Evolutionary conservation across 2,888 invertebrate species (phyloP), one percentile per base, ranked within the genome.

Genomic region (Plagodis dolabraria): DNA sequence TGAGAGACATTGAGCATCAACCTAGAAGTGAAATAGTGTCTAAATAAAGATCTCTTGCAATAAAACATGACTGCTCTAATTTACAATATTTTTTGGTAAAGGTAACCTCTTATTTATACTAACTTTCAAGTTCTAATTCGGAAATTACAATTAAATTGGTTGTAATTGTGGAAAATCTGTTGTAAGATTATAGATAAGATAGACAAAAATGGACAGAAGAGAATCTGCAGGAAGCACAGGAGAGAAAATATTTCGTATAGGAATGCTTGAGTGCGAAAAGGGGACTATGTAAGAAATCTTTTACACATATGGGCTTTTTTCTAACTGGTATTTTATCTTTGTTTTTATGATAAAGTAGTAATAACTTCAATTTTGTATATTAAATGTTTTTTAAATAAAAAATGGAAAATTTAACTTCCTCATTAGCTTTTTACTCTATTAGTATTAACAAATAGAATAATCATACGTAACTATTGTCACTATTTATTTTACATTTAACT

Each of bases 191-290:
- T n/a, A n/a, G n/a, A n/a, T n/a, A n/a, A 79, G 69, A 68, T 70
- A 72, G 74, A 82, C 86, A 85, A 87, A 87, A 87, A 83, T 84
- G 86, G 88, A 88, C 85, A 74, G 76, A 75, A 70, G 69, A 77
- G 73, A 77, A 22, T 22, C n/a, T n/a, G n/a, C n/a, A 79, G 77
- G 72, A 79, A 72, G 75, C 69, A 63, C 80, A 76, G 76, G 73
- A 78, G 78, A 80, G 73, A 79, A 79, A 80, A 85, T 75, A 74
- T 72, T 79, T 75, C 74, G 72, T 79, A 80, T 75, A 71, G 77
- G 77, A 80, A 86, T 82, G 77, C 75, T 77, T 70, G 72, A 79
- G 76, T 76, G 74, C 70, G 76, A 70, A 72, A 71, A 74, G 72
- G 72, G 75, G 69, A 67, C 53, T 69, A 63, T 71, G 72, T 77